Percentiles rank a stretch among this genome's conserved stretches.
These are phyloP conservation scores for Stichodactyla mertensii DNA, from an alignment of 64 coral and sea anemone genomes.

Conservation along the genomic window DNA sequence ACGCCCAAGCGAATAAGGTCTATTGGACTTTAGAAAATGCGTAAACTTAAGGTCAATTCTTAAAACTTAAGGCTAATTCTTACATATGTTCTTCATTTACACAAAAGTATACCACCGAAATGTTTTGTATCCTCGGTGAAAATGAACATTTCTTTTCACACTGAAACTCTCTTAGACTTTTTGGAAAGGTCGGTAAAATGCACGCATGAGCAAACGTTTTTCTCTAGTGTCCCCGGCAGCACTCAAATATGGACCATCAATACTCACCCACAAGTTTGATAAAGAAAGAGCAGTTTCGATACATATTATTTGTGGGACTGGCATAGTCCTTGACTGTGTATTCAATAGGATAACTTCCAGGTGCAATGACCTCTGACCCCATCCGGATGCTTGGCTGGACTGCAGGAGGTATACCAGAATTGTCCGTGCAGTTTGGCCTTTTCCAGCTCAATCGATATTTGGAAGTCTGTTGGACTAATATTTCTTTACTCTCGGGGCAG, in stretches of 20 bases:
- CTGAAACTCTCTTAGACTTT: too few species aligned
- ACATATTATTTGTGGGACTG: background rate
- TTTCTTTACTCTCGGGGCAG: constrained; percentile 16
- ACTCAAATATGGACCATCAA: background rate
- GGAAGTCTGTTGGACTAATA: background rate
- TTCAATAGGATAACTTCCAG: background rate
- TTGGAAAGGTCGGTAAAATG: background rate
- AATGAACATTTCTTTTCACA: too few species aligned
- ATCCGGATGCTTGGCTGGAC: background rate
- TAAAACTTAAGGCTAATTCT: too few species aligned
- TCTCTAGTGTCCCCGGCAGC: background rate
- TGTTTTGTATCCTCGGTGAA: too few species aligned
- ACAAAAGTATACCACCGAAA: too few species aligned
- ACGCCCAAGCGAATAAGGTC: too few species aligned
- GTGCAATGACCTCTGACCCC: background rate
- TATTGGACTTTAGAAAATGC: too few species aligned
- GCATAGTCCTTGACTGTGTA: background rate
- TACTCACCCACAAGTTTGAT: constrained; percentile 41
- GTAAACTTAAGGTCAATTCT: too few species aligned
- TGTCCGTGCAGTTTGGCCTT: constrained; percentile 40
- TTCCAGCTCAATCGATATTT: constrained; percentile 9
- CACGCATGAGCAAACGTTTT: background rate
- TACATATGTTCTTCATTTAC: too few species aligned
- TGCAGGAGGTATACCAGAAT: constrained; percentile 15
- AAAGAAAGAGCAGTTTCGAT: constrained; percentile 21